Conservation (phyloP, 2,113 vertebrate species). For the Prinia subflava region DNA sequence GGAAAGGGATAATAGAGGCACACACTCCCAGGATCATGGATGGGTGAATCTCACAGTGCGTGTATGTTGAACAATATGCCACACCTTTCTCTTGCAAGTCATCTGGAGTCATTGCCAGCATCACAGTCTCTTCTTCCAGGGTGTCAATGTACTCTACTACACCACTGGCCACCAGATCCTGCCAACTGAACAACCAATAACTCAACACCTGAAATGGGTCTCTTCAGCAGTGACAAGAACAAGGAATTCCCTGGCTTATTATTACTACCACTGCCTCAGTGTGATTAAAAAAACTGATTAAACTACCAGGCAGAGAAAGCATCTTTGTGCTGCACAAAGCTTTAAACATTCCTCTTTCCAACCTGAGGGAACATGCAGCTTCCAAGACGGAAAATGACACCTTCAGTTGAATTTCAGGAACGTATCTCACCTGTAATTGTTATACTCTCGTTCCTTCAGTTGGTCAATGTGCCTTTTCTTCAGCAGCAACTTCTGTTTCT, state of each 20-base stretch:
- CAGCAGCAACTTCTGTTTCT: constrained; percentile 94
- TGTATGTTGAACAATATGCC: constrained; percentile 96
- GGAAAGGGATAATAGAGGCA: constrained; percentile 97
- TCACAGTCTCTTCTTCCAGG: constrained; percentile 95
- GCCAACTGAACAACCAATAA: constrained; percentile 84
- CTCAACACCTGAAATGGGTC: background rate
- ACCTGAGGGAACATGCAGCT: background rate
- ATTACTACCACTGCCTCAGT: background rate
- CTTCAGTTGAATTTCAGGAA: background rate
- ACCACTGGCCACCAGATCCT: constrained; percentile 95
- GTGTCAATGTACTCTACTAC: constrained; percentile 99
- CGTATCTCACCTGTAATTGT: constrained; percentile 90
- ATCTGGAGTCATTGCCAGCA: constrained; percentile 98
- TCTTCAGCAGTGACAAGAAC: background rate
- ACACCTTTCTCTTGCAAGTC: constrained; percentile 98
- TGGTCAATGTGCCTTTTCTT: constrained; percentile 98
- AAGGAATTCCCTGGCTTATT: background rate
- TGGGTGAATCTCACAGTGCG: constrained; percentile 96
- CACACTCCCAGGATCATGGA: constrained; percentile 99
- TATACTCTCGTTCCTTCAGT: constrained; percentile 95
- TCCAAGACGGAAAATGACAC: background rate
- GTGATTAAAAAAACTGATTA: background rate
- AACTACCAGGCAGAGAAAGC: background rate
- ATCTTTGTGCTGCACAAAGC: background rate
- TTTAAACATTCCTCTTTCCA: background rate